phyloP scores from a whole-genome alignment of 2,888 invertebrate species.

The Pocota personata region DNA sequence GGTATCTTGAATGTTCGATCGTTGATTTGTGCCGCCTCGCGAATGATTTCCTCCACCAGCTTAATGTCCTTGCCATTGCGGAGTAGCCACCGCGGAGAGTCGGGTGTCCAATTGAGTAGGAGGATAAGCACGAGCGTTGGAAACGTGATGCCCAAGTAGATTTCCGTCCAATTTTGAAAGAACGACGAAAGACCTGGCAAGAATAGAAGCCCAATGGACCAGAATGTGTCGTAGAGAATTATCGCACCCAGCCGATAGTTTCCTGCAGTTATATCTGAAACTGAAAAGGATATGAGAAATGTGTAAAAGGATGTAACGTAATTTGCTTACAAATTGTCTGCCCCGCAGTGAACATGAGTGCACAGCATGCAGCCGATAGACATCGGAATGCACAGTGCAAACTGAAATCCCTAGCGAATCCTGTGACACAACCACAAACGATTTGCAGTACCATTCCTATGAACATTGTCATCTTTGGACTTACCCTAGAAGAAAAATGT shows the following conservation, averaged over 20 bases:
- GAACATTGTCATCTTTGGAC: conserved; percentile 81
- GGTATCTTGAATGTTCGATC: conserved; percentile 80
- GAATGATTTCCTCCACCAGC: conserved; percentile 80
- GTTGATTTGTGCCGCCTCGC: conserved; percentile 81
- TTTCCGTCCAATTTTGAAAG: conserved; percentile 81
- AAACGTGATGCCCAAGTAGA: conserved; percentile 83
- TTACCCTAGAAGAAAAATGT: conserved; percentile 76
- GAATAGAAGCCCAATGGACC: conserved; percentile 83
- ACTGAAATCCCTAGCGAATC: conserved; percentile 81
- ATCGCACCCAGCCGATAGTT: conserved; percentile 80
- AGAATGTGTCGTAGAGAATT: conserved; percentile 83
- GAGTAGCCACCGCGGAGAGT: conserved; percentile 83
- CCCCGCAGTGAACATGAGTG: conserved; percentile 83
- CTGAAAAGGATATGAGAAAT: conserved; percentile 75
- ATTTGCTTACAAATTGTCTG: conserved; percentile 82
- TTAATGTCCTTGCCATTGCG: conserved; percentile 79
- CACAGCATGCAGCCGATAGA: conserved; percentile 82
- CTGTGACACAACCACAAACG: conserved; percentile 81
- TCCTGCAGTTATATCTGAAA: conserved; percentile 82
- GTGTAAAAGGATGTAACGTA: neutral
- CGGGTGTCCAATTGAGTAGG: conserved; percentile 82
- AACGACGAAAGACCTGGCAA: conserved; percentile 81
- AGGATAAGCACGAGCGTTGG: conserved; percentile 82
- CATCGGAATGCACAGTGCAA: conserved; percentile 82
- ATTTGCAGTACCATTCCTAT: conserved; percentile 82